A percentile compares a stretch with the other conserved stretches of the same genome.
Evolutionary conservation across 2,113 vertebrate species (phyloP).

Genomic region (Telmatochromis brichardi): DNA sequence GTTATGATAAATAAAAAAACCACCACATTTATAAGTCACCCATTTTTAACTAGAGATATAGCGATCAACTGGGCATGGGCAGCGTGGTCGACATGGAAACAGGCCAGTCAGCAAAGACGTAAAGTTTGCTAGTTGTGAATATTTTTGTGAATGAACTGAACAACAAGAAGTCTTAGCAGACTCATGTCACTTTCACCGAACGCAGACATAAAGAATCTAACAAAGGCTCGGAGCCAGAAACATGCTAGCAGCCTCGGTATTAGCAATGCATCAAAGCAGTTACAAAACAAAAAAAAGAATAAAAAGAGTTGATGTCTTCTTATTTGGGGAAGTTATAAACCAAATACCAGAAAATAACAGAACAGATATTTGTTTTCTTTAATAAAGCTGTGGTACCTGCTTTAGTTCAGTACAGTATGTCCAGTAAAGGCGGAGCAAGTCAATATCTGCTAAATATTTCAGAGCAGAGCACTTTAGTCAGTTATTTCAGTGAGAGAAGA

Average conservation of each 20-base stretch:
- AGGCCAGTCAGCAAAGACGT: neutral
- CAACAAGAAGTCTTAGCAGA: neutral
- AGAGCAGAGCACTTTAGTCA: neutral
- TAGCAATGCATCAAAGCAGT: neutral
- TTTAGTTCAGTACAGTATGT: neutral
- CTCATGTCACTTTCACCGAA: accelerated
- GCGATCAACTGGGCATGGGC: neutral
- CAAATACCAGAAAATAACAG: neutral
- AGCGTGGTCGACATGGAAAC: neutral
- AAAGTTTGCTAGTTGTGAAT: neutral
- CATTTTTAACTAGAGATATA: neutral
- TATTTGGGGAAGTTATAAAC: accelerated
- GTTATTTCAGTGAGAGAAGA: neutral
- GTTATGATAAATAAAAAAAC: neutral
- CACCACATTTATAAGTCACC: neutral
- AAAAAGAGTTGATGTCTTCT: neutral
- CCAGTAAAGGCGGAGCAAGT: neutral
- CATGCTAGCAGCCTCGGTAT: neutral
- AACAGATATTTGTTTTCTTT: neutral
- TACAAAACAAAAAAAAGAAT: neutral
- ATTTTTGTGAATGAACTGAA: neutral
- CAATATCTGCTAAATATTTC: neutral
- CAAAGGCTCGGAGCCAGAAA: neutral
- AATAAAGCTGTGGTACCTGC: neutral
- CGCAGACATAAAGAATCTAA: neutral